phyloP scores from a whole-genome alignment of 2,113 vertebrate genomes.

The Myocastor coypus region DNA sequence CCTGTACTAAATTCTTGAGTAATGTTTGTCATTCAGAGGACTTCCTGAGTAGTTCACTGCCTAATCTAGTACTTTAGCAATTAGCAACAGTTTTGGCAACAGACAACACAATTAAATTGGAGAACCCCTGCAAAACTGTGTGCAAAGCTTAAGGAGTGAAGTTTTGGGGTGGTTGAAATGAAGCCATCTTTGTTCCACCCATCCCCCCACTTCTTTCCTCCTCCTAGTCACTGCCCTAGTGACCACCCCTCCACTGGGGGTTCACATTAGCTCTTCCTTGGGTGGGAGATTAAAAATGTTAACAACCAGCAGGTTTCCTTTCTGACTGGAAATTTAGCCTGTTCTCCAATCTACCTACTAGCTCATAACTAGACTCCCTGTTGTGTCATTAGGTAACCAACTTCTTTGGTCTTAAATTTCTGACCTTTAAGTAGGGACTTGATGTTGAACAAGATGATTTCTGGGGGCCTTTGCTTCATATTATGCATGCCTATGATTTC shows the following conservation, averaged over 20 bases:
- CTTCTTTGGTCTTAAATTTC: background rate
- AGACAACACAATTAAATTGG: background rate
- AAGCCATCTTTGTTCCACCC: too few relatives aligned
- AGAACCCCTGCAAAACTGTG: background rate
- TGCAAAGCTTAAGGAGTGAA: background rate
- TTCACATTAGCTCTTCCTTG: background rate
- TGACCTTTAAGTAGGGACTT: conserved; percentile 23
- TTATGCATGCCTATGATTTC: background rate
- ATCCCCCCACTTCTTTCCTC: background rate
- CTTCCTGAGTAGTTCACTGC: background rate
- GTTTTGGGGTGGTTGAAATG: background rate
- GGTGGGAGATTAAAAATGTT: background rate
- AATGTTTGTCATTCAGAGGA: background rate
- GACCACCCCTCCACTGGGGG: background rate
- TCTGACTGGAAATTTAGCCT: background rate
- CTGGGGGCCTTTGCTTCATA: background rate
- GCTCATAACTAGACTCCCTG: background rate
- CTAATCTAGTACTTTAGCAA: background rate
- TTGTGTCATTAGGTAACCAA: background rate
- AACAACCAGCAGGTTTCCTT: background rate
- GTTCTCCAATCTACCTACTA: background rate
- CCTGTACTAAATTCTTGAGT: background rate
- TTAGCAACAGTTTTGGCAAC: background rate
- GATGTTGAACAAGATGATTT: background rate
- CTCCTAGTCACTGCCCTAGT: background rate